These are phyloP conservation scores for Oreochromis mossambicus DNA, from an alignment of 2,797 vertebrate genomes.

Conservation along the genomic window DNA sequence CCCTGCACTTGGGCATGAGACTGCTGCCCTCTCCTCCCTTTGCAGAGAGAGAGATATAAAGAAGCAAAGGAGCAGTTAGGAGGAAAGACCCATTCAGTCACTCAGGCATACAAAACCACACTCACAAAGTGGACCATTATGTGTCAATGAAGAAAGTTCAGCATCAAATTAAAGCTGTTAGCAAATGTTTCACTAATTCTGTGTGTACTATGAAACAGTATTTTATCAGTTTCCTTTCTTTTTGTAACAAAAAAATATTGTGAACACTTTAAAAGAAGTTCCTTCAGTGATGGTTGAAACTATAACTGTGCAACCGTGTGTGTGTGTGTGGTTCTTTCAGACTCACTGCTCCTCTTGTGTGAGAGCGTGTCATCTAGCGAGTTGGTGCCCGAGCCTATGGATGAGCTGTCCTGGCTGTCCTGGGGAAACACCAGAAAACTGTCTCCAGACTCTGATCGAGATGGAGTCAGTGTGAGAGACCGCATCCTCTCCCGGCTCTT, in stretches of 20 bases:
- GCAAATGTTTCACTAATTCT: neutral
- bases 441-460: constrained; percentile 90
- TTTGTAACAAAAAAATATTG: neutral
- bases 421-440: constrained; percentile 86
- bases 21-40: constrained; percentile 80
- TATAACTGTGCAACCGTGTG: neutral
- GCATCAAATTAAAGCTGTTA: neutral
- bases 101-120: neutral
- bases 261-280: neutral
- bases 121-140: neutral
- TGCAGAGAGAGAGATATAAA: constrained; percentile 46
- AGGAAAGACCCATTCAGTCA: constrained; percentile 25
- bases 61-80: constrained; percentile 59
- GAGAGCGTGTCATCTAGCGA: constrained; percentile 93
- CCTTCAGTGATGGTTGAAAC: neutral
- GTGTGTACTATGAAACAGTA: neutral
- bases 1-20: constrained; percentile 72
- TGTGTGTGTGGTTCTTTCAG: neutral
- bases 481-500: constrained; percentile 93
- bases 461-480: constrained; percentile 87
- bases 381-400: constrained; percentile 94
- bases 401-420: constrained; percentile 97
- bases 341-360: constrained; percentile 96
- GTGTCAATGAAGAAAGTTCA: neutral
- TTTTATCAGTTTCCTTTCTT: neutral